phyloP scores from a whole-genome alignment of 2,113 vertebrate species.

The Blennius ocellaris region DNA sequence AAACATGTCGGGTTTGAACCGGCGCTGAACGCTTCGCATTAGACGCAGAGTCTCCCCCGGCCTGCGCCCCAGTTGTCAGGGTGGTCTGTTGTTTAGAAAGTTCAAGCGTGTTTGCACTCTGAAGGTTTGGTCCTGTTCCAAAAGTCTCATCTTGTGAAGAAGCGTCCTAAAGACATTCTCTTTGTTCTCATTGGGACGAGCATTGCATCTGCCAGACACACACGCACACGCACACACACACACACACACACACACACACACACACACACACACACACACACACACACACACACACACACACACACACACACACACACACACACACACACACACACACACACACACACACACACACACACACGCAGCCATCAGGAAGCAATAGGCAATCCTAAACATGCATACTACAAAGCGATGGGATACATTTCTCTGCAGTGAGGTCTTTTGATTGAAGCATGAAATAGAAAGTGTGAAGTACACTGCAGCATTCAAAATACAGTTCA shows the following conservation, averaged over 20 bases:
- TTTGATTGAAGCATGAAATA: not conserved
- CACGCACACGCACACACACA: not conserved
- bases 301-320: not conserved
- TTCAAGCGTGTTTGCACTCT: slow-evolving; percentile 22
- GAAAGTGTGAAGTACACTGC: not conserved
- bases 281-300: not conserved
- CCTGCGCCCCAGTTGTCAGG: slow-evolving; percentile 9
- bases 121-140: slow-evolving; percentile 41
- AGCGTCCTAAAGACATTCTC: not conserved
- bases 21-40: slow-evolving; percentile 34
- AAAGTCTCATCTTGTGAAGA: slow-evolving; percentile 32
- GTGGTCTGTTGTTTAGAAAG: slow-evolving; percentile 44
- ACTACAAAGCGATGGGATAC: not conserved
- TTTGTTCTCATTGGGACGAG: not conserved
- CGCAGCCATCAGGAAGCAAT: slow-evolving; percentile 22
- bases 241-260: not conserved
- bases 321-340: not conserved
- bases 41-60: slow-evolving; percentile 10
- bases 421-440: not conserved
- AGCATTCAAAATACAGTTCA: too few relatives aligned
- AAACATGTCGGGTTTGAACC: slow-evolving; percentile 45
- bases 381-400: slow-evolving; percentile 4
- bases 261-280: not conserved
- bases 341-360: not conserved
- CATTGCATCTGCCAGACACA: not conserved